Conservation (phyloP, 2,797 vertebrate species). For the Periparus ater region DNA sequence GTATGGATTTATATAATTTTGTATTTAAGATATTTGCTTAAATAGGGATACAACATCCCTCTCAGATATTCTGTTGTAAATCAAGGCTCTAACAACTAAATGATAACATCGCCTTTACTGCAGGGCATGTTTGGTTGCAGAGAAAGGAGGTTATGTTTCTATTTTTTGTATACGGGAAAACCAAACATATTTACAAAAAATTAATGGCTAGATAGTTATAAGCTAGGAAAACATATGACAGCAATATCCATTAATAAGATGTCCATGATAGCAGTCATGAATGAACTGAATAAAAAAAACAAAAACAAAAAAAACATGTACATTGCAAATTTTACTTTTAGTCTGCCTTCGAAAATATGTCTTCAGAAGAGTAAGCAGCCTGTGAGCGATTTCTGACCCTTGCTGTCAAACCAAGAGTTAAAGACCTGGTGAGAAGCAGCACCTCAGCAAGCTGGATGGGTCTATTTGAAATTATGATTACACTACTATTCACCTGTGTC, state of each 20-base stretch:
- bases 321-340: background rate
- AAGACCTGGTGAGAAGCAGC: background rate
- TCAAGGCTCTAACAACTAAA: background rate
- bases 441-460: background rate
- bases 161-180: background rate
- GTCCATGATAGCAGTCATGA: background rate
- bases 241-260: background rate
- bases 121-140: background rate
- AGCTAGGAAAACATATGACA: background rate
- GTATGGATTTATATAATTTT: background rate
- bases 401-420: background rate
- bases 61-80: background rate
- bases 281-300: background rate
- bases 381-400: background rate
- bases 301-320: background rate
- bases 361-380: background rate
- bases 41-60: background rate
- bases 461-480: background rate
- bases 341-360: background rate
- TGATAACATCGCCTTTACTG: background rate
- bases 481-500: background rate
- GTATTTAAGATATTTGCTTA: background rate
- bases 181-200: background rate
- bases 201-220: background rate
- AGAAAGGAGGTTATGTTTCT: background rate